Base-by-base conservation (phyloP, 64 coral and sea anemone genomes). In the Hydrozoanthus tunicans region DNA sequence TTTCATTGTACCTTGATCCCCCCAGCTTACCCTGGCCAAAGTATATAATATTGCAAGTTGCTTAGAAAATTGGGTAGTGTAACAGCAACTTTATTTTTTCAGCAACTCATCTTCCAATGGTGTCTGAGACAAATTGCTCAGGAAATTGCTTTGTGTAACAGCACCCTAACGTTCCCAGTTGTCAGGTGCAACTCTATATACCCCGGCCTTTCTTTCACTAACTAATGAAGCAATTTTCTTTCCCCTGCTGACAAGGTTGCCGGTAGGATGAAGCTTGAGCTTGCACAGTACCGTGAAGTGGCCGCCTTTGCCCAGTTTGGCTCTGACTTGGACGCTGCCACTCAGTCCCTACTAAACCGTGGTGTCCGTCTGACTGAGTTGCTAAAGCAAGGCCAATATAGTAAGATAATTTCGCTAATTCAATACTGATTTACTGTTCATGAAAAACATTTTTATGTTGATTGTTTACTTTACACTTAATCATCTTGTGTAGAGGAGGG, bases 311-410 rank as follows among this genome's bases (percentile, higher is more conserved):
- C 92, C 51, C 85, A 93, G 86, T 93, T 93, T 71, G 85, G 74
- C 56, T 90, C 92, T 43, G 92, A 93, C 81, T 73, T 93, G 23
- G 92, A 90, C 70, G 78, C 58, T 15, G 74, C 85, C 12, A 93
- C 85, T 6, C 85, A 90, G 59, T 27, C 56, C 15, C 66, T 70
- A 70, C 65, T 93, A n/a, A 77, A 80, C 6, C 74, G 77, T 11
- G 92, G 92, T 72, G 55, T 58, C 7, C 94, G 97, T 20, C 79
- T 99, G 6, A 99, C 97, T 3, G 97, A 99, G 77, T 92, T 99
- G 11, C 90, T 99, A 12, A 99, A 99, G 80, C 97, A 99, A 52
- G 97, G 97, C 27, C 97, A 99, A 80, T 99, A 99, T 91, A 94
- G 97, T 99, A 92, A 55, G 94, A 81, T 60, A 5, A 26, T 23